Evolutionary conservation across 2,888 invertebrate species (phyloP), one percentile per base, ranked within the genome.

Genomic region (Drosophila anomalata): DNA sequence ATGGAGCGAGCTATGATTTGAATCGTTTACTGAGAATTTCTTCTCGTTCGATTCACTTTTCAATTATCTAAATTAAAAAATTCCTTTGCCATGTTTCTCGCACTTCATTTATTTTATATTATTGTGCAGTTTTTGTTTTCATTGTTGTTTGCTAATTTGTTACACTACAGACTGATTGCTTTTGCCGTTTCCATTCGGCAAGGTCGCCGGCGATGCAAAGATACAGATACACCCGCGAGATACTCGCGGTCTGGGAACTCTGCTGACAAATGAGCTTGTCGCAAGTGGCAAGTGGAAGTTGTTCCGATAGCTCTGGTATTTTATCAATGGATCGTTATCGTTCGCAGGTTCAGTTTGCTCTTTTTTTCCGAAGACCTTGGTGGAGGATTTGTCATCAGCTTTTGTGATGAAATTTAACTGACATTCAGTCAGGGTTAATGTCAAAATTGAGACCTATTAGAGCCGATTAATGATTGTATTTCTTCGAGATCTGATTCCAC

Each of bases 11-110:
- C 14, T 55, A 41, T 29, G 50, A 29, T 53, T 52, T 29, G 42
- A 29, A 50, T 62, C 52, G 39, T 54, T 63, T 55, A 33, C 31
- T 22, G 29, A 46, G 58, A 59, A 51, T 66, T 66, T 73, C 46
- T 53, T 41, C 41, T 46, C 36, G 12, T 22, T 33, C 20, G 12
- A n/a, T 39, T 41, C 41, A 20, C 57, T 52, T 76, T 78, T 78
- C 85, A 87, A 83, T 83, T 81, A 83, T 78, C 87, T 87, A 84
- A 83, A 83, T 83, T 84, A 78, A 87, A 83, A 82, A 83, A 83
- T 83, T 81, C 87, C 76, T 66, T 5, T 1, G 51, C 41, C 75
- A 57, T 87, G 87, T 83, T 78, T 31, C 41, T 33, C 47, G 8
- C 36, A 58, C 33, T 57, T 57, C 41, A 31, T 48, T 52, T 55